A percentile compares a stretch with the other conserved stretches of the same genome.
Conservation (phyloP, 2,797 vertebrate species). For the Lepidocolaptes lacrymiger region DNA sequence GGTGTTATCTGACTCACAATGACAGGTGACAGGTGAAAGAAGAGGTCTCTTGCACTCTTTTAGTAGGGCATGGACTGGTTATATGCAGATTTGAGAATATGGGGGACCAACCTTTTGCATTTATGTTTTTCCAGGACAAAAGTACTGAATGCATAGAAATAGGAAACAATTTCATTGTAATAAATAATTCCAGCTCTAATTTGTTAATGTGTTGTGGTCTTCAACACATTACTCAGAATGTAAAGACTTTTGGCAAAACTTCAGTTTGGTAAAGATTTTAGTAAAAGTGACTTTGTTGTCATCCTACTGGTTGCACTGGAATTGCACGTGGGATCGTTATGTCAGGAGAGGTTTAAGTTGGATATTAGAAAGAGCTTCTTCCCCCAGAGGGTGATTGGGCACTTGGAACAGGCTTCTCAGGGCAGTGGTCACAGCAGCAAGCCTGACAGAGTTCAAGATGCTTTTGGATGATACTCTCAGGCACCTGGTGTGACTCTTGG, state of each 20-base stretch:
- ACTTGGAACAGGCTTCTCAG: background rate
- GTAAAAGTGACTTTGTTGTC: background rate
- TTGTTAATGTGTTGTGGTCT: background rate
- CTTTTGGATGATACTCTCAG: background rate
- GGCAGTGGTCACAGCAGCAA: background rate
- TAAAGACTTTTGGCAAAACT: background rate
- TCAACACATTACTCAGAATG: background rate
- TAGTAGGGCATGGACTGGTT: background rate
- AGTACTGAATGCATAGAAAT: background rate
- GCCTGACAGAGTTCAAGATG: background rate
- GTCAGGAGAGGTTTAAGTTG: background rate
- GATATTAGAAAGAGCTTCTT: background rate
- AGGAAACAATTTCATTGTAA: background rate
- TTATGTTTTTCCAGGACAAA: background rate
- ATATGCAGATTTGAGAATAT: background rate
- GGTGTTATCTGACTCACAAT: background rate
- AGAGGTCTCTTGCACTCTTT: background rate
- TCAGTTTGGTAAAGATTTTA: background rate
- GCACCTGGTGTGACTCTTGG: background rate
- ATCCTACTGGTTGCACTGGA: background rate
- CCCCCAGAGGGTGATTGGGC: background rate
- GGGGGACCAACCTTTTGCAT: background rate
- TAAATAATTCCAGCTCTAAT: background rate
- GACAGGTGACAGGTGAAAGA: background rate
- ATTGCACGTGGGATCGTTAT: background rate